Base-by-base conservation (phyloP, 2,797 vertebrate species). In the Semotilus atromaculatus region DNA sequence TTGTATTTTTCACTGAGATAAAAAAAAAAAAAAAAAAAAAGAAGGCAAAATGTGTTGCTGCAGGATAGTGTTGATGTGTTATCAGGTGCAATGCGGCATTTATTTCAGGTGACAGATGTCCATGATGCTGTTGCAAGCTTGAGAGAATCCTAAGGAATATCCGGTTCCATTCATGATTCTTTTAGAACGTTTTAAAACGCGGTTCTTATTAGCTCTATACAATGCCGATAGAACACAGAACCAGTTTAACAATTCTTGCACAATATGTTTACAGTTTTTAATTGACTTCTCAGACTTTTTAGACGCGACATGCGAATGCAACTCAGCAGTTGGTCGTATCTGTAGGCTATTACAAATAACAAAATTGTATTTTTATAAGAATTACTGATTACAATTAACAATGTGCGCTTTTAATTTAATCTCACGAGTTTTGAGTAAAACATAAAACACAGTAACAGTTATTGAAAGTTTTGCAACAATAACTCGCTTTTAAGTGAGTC, bases 41-140 rank as follows among this genome's bases (percentile, higher is more conserved):
- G 51, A 60, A 29, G 21, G 29, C 67, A 64, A 38, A 26, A 53
- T 6, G 9, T 40, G 38, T 58, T 73, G 11, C 58, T 73, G 38
- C 40, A 10, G 53, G 31, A 26, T 78, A 11, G 66, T 36, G 83
- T 55, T 31, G 38, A 70, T 70, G 68, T 51, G 36, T 81, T 76
- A 62, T 76, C 29, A 68, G 78, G 78, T 81, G 79, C 84, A 86
- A 60, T 81, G 84, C 79, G 80, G 73, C 80, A 70, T 78, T 82
- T 77, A 77, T 82, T 82, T 82, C 85, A 77, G 80, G 64, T 86
- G 85, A 86, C 79, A 81, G 84, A 81, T 86, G 79, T 81, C 70
- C 48, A 38, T 55, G 70, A 60, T 84, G 73, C 64, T 45, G 48
- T 23, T 76, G 64, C n/a, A 58, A 43, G 38, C 34, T 9, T 38